Evolutionary conservation across 2,797 vertebrate species (phyloP), one percentile per base, ranked within the genome.

Genomic region (Chaenodraco wilsoni): DNA sequence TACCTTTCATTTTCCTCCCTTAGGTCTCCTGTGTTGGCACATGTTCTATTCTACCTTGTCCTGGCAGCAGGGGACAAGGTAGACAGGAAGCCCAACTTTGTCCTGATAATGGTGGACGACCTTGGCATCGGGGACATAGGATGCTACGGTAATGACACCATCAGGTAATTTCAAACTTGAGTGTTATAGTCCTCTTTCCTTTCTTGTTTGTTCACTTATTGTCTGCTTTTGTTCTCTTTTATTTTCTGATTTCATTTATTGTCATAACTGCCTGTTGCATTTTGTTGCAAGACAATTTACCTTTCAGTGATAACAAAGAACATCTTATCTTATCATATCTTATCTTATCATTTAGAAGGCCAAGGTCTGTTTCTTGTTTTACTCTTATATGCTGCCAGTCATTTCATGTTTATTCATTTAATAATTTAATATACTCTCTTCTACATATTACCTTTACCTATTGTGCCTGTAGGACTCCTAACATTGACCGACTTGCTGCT

Each of bases 41-140:
- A 55, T 49, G 72, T 90, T 15, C 57, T 87, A 13, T 45, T 87
- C 14, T 44, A 9, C 43, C 68, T 94, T 21, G 55, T 91, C 33
- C 71, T 87, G 62, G 31, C 43, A 17, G 72, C 74, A 76, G 81
- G 82, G 54, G 58, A 74, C 9, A 76, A 66, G 11, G 27, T 15
- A 5, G 79, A 82, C 67, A 64, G 79, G 60, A 94, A 83, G 79
- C 96, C 97, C 0, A 98, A 97, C 64, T 89, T 97, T 63, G 88
- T 97, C 2, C 86, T 98, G 52, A 94, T 98, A 15, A 93, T 98
- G 92, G 95, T 93, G 0, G 97, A 98, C 16, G 96, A 98, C 71
- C 89, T 97, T 31, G 97, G 97, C 40, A 96, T 97, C 0, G 96
- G 96, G 23, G 96, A 98, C 49, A 10, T 97, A 9, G 96, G 97